These are phyloP conservation scores for Chironomus tepperi DNA, from an alignment of 1,140 invertebrate species.

Conservation along the genomic window DNA sequence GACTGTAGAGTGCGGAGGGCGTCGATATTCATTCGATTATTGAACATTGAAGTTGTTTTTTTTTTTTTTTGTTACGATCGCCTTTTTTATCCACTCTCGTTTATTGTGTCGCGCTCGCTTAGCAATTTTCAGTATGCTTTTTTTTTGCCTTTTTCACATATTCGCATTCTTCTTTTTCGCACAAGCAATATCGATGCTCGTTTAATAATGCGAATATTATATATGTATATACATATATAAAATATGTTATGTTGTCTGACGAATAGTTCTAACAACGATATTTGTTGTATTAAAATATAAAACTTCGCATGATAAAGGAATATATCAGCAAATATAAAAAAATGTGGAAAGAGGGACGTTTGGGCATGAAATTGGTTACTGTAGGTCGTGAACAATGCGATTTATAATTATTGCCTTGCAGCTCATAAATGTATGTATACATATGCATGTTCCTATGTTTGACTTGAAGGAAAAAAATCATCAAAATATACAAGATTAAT, in stretches of 20 bases:
- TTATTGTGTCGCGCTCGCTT: slow-evolving; percentile 17
- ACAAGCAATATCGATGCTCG: slow-evolving; percentile 17
- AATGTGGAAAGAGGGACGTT: background rate
- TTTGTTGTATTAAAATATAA: background rate
- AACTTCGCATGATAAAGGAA: slow-evolving; percentile 6
- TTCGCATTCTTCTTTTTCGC: background rate
- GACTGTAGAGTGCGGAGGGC: slow-evolving; percentile 4
- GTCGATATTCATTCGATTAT: slow-evolving; percentile 23
- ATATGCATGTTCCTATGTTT: too few relatives aligned
- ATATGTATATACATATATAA: background rate
- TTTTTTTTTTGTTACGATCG: background rate
- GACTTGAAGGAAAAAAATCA: too few relatives aligned
- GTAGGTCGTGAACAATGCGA: slow-evolving; percentile 5
- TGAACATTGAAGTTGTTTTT: slow-evolving; percentile 20
- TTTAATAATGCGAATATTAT: background rate
- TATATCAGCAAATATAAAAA: background rate
- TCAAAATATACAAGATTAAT: too few relatives aligned
- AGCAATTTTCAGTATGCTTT: slow-evolving; percentile 9
- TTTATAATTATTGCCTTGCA: slow-evolving; percentile 20
- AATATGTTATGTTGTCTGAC: slow-evolving; percentile 5
- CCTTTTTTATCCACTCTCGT: slow-evolving; percentile 17
- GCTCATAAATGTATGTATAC: background rate
- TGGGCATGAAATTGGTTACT: slow-evolving; percentile 17
- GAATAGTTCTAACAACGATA: slow-evolving; percentile 4
- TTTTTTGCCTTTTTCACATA: background rate